A percentile compares a stretch with the other conserved stretches of the same genome.
Conservation (phyloP, 2,888 invertebrate genomes). For the Pollenia labialis region DNA sequence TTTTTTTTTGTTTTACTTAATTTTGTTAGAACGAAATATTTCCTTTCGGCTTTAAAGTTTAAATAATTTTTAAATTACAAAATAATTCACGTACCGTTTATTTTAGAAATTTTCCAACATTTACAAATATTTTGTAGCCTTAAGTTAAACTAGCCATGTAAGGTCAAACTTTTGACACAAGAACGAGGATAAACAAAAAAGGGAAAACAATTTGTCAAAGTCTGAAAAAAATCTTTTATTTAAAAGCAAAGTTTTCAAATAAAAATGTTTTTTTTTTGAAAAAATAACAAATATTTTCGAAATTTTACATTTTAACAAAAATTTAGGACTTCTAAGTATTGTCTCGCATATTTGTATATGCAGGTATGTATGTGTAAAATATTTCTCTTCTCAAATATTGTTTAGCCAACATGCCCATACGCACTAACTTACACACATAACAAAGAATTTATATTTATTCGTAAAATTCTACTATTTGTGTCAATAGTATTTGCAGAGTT, state of each 20-base stretch:
- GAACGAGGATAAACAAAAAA: not conserved
- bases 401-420: not conserved
- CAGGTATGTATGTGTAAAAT: not conserved
- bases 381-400: not conserved
- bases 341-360: no score
- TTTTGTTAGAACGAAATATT: not conserved
- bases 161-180: not conserved
- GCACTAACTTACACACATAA: not conserved
- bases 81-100: not conserved
- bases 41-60: not conserved
- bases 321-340: no score
- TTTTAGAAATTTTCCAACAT: not conserved
- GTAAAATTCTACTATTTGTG: not conserved
- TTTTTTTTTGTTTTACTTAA: not conserved
- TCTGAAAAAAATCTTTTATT: no score
- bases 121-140: conserved; percentile 20
- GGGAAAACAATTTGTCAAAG: no score
- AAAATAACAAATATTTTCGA: no score
- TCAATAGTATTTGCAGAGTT: conserved; percentile 9
- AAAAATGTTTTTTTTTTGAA: no score
- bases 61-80: conserved; percentile 17
- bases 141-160: conserved; percentile 5
- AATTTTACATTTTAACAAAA: no score
- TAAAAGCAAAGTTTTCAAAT: no score
- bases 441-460: not conserved